Evolutionary conservation across 2,888 invertebrate species (phyloP).

Genomic region (Andrena marginata): DNA sequence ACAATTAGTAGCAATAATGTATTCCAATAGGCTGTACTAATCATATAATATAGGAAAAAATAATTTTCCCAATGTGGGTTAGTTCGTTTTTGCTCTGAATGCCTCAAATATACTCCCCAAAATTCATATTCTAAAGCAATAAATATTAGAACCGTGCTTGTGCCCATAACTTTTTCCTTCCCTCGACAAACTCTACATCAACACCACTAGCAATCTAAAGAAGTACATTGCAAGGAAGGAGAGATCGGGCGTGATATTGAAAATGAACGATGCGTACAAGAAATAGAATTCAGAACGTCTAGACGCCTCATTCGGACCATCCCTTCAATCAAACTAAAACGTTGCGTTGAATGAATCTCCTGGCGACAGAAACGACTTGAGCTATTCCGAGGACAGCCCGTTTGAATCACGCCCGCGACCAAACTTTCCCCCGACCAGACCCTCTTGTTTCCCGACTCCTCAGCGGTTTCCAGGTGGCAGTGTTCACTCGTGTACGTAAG

Average conservation of each 20-base stretch:
- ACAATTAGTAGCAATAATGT: too few relatives aligned
- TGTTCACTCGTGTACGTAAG: background rate
- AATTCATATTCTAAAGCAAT: too few relatives aligned
- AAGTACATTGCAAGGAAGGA: background rate
- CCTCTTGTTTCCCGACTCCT: slow-evolving; percentile 15
- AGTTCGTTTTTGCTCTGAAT: too few relatives aligned
- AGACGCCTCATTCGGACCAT: slow-evolving; percentile 20
- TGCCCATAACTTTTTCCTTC: background rate
- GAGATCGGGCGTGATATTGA: background rate
- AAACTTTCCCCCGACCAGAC: slow-evolving; percentile 10
- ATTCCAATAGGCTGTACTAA: too few relatives aligned
- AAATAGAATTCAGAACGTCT: background rate
- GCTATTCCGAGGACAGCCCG: slow-evolving; percentile 24
- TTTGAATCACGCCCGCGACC: slow-evolving; percentile 10
- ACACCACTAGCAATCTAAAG: background rate
- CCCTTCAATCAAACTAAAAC: slow-evolving; percentile 12
- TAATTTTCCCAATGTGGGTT: too few relatives aligned
- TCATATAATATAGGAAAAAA: too few relatives aligned
- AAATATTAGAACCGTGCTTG: background rate
- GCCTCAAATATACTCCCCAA: too few relatives aligned
- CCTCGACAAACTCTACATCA: background rate
- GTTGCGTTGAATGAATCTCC: slow-evolving; percentile 35
- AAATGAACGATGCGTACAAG: background rate
- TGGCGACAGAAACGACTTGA: slow-evolving; percentile 1
- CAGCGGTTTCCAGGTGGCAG: slow-evolving; percentile 13